Evolutionary conservation across 1,140 invertebrate species (phyloP), one percentile per base, ranked within the genome.

Genomic region (Telenomus remus): DNA sequence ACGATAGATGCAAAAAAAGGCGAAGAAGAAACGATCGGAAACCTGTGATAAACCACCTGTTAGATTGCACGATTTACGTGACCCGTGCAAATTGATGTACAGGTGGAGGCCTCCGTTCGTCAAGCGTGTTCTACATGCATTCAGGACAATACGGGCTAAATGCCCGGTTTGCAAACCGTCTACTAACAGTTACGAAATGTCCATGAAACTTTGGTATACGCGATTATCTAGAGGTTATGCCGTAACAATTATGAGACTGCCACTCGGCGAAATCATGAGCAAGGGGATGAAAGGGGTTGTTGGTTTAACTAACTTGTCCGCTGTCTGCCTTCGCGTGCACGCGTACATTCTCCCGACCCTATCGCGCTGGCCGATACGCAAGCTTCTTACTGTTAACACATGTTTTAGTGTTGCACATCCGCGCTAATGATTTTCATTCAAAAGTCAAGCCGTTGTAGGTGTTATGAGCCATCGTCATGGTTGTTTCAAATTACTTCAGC

Each of bases 141-240:
- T 79, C 79, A 80, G 79, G 86, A 88, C 86, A 87, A 88, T 87
- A 84, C 84, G 86, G 86, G 86, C 80, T 86, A 86, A 88, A 87
- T 85, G 80, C 81, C 84, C 84, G 84, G 79, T 79, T 84, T 79
- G 71, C 71, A 73, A 85, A 84, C 81, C 84, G 76, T 83, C 84
- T 83, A 84, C 85, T 83, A 87, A 87, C 85, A 84, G 79, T 83
- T 81, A 79, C 80, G 82, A 82, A 87, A 86, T 81, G 83, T 85
- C 81, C 79, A 81, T 80, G 80, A 87, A 87, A 88, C 82, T 88
- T 87, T 87, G 84, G 80, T 79, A 61, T 76, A 85, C 83, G 80
- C 87, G 85, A 88, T 87, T 88, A 88, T 87, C 85, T 85, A 80
- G 81, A 86, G 86, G 85, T 86, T 87, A 87, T 84, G 84, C 84